Base-by-base conservation (phyloP, 1,140 invertebrate genomes). In the Anastrepha ludens region DNA sequence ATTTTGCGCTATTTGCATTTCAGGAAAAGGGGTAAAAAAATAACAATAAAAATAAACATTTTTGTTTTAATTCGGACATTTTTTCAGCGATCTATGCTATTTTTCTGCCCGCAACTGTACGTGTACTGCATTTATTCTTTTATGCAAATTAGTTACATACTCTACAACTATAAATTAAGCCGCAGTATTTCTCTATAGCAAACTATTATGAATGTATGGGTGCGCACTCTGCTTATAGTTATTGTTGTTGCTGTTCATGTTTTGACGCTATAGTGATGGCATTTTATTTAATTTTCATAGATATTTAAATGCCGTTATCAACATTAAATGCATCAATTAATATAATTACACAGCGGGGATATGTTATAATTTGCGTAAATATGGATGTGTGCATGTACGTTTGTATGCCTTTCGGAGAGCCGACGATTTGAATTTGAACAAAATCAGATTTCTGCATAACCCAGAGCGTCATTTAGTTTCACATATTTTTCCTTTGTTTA, bases 301-400 rank as follows among this genome's bases (percentile, higher is more conserved):
- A 62, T 13, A 62, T 62, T 62, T n/a, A 62, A 62, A 62, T 62
- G 6, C 7, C 47, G 29, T 81, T 81, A 81, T 81, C n/a, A 58
- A 11, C 74, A 81, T n/a, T 81, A 29, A 81, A 15, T 78, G 47
- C 15, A 55, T 13, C 74, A 81, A 81, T 81, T 55, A 81, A 81
- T 81, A 20, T 81, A 1, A 55, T 55, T 29, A 58, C n/a, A 29
- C 17, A 55, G 44, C 47, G 17, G 17, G 47, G 0, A 55, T 13
- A 67, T 47, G 0, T 74, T 74, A 17, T 74, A 39, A n/a, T 47
- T 74, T 47, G 15, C 2, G 29, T 29, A 29, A 55, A 55, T 11
- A 55, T 55, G 50, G 2, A 55, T 11, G 11, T 55, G 11, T 55
- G 50, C 11, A 55, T 55, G 50, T 8, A 55, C 11, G 50, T 55